phyloP scores from a whole-genome alignment of 1,140 invertebrate genomes.

The Thalassaphorura encarpata region DNA sequence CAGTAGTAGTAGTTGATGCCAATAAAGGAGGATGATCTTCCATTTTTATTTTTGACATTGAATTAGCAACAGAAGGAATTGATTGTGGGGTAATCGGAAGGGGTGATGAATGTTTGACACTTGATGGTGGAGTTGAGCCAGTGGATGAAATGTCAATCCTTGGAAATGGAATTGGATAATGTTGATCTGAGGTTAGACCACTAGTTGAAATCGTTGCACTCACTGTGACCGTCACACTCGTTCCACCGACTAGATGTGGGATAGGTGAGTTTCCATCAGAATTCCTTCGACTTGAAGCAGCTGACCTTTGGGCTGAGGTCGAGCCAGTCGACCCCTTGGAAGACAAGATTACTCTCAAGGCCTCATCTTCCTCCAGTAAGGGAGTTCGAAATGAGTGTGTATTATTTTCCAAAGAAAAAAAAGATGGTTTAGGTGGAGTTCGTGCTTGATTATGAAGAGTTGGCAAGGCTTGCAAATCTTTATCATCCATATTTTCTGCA shows the following conservation, averaged over 20 bases:
- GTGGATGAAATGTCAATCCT: too few species aligned
- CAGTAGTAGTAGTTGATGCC: too few species aligned
- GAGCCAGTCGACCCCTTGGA: background rate
- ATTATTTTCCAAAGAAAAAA: constrained; percentile 1
- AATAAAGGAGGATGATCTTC: too few species aligned
- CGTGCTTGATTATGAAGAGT: constrained; percentile 33
- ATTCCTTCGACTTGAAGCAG: constrained; percentile 5
- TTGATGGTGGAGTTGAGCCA: too few species aligned
- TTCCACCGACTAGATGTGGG: too few species aligned
- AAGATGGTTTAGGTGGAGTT: constrained; percentile 6
- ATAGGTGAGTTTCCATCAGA: background rate
- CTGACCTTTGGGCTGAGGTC: background rate
- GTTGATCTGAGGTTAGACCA: too few species aligned
- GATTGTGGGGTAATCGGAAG: too few species aligned
- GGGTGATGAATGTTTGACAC: too few species aligned
- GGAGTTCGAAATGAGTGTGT: constrained; percentile 9
- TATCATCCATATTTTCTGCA: constrained; percentile 49
- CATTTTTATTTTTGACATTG: too few species aligned
- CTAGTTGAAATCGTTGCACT: too few species aligned
- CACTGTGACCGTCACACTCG: too few species aligned
- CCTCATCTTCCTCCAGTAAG: constrained; percentile 36
- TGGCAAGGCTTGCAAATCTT: constrained; percentile 33
- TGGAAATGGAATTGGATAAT: background rate
- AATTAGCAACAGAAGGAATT: too few species aligned
- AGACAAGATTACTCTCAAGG: constrained; percentile 33